A percentile compares a stretch with the other conserved stretches of the same genome.
Conservation (phyloP, 2,113 vertebrate genomes). For the Upupa epops region DNA sequence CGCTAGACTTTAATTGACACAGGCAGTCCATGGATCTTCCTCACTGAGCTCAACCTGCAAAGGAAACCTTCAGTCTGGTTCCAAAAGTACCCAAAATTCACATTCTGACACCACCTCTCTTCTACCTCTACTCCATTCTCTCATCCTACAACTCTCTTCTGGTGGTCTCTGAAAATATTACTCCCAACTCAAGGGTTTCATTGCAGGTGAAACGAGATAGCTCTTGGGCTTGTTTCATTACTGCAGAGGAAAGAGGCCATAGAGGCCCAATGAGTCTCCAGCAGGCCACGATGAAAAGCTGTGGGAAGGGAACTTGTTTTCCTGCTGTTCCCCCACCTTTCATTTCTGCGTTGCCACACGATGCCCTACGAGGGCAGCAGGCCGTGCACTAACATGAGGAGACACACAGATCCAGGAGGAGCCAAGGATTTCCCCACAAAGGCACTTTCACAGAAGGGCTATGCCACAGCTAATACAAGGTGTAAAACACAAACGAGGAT, state of each 20-base stretch:
- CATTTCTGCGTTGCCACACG: not conserved
- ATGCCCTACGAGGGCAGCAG: rapidly evolving
- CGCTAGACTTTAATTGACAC: not conserved
- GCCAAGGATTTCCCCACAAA: not conserved
- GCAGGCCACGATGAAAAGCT: not conserved
- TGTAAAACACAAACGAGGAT: not conserved
- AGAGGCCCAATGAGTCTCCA: not conserved
- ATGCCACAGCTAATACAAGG: not conserved
- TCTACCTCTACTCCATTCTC: not conserved
- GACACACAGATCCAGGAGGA: not conserved
- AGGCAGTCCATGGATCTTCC: not conserved
- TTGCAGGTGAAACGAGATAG: not conserved
- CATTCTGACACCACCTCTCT: not conserved
- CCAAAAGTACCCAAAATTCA: not conserved
- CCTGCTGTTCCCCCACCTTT: not conserved
- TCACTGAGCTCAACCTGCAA: not conserved
- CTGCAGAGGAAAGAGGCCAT: not conserved
- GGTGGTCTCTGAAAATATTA: not conserved
- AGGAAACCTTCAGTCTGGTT: not conserved
- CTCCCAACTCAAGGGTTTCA: not conserved
- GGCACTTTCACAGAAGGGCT: constrained; percentile 8
- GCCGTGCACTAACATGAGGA: not conserved
- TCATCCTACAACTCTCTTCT: not conserved
- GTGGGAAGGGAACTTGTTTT: not conserved
- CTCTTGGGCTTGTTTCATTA: not conserved